These are phyloP conservation scores for Acipenser oxyrinchus DNA, from an alignment of 2,797 vertebrate species.

Conservation along the genomic window DNA sequence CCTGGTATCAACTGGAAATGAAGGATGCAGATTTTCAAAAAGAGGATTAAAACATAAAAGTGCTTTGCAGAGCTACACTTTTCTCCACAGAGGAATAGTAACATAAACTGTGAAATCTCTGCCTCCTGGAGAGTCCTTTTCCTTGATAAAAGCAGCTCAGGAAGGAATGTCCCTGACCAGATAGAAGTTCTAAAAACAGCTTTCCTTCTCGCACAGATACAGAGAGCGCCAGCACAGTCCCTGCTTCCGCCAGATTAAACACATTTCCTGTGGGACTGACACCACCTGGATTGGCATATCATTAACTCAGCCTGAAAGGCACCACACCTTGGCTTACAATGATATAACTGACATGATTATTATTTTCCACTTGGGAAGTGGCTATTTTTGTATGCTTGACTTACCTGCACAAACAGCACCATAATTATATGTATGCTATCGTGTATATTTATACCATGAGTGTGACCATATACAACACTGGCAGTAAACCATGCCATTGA, in stretches of 20 bases:
- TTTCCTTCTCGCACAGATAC: not conserved
- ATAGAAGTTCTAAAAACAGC: not conserved
- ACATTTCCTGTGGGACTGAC: not conserved
- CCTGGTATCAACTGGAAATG: too few relatives aligned
- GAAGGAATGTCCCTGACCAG: not conserved
- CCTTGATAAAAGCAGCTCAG: not conserved
- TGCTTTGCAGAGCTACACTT: not conserved
- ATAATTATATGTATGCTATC: too few relatives aligned
- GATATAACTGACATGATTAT: too few relatives aligned
- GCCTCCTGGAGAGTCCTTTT: not conserved
- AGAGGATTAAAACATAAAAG: not conserved
- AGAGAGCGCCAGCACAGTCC: not conserved
- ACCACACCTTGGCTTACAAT: too few relatives aligned
- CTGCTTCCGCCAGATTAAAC: not conserved
- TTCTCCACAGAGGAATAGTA: not conserved
- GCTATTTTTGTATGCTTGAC: too few relatives aligned
- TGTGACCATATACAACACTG: too few relatives aligned
- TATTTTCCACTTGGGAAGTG: too few relatives aligned
- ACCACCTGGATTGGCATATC: not conserved
- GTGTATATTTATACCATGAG: too few relatives aligned
- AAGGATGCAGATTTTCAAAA: not conserved
- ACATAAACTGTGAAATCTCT: not conserved
- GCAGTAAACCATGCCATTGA: too few relatives aligned
- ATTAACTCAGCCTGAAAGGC: not conserved
- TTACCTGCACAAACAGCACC: too few relatives aligned